Conservation (phyloP, 2,888 invertebrate genomes). For the Protophormia terraenovae region DNA sequence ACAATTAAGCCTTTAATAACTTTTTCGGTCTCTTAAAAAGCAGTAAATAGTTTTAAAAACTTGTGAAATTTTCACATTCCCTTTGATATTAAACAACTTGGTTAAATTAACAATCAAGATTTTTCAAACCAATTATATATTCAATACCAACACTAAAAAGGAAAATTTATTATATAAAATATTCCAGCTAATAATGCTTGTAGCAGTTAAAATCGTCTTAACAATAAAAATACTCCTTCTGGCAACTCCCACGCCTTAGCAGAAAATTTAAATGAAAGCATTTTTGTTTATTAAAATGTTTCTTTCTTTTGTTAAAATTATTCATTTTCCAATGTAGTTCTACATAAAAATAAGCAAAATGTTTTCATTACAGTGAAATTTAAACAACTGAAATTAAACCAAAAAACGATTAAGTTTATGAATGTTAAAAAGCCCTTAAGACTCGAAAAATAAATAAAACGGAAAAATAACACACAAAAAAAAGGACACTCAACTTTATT, state of each 20-base stretch:
- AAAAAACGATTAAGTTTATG: slow-evolving; percentile 6
- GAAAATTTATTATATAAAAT: too few relatives aligned
- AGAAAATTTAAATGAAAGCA: not conserved
- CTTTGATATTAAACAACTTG: too few relatives aligned
- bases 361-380: not conserved
- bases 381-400: not conserved
- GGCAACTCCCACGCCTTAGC: not conserved
- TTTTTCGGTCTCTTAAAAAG: too few relatives aligned
- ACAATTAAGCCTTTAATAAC: too few relatives aligned
- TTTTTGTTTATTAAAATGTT: not conserved
- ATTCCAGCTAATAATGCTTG: not conserved
- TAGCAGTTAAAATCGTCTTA: not conserved
- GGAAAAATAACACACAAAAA: not conserved
- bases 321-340: too few relatives aligned
- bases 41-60: too few relatives aligned
- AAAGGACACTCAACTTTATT: not conserved
- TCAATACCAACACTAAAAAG: too few relatives aligned
- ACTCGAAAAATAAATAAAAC: not conserved
- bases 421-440: slow-evolving; percentile 8
- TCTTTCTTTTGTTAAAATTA: not conserved
- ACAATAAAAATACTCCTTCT: not conserved
- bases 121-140: too few relatives aligned
- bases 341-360: not conserved
- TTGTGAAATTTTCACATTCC: too few relatives aligned
- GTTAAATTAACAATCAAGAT: too few relatives aligned